These are phyloP conservation scores for Anoplophora glabripennis DNA, from an alignment of 1,140 invertebrate genomes.

Conservation along the genomic window DNA sequence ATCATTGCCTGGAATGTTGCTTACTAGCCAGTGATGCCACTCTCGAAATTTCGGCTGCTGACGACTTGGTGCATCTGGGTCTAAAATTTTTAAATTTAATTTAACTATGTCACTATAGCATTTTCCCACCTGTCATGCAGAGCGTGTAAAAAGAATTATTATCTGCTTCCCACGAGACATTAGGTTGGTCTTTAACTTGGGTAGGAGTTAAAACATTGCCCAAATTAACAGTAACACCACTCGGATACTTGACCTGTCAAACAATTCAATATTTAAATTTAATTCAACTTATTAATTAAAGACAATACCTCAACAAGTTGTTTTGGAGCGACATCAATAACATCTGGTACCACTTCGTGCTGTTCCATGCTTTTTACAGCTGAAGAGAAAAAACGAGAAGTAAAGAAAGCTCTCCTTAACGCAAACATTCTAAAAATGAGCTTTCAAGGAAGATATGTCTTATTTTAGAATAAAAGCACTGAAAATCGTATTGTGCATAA, in stretches of 20 bases:
- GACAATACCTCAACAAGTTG: conserved; percentile 35
- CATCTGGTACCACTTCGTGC: conserved; percentile 52
- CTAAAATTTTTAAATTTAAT: conserved; percentile 48
- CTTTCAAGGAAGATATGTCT: not conserved
- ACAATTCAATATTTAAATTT: conserved; percentile 1
- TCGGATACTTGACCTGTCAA: conserved; percentile 48
- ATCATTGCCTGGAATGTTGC: conserved; percentile 80
- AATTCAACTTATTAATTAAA: not conserved
- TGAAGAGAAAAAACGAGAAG: conserved; percentile 30
- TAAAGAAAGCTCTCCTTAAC: conserved; percentile 23
- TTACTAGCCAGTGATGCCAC: conserved; percentile 91
- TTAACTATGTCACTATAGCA: not conserved
- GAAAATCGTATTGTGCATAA: no score
- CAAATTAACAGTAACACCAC: conserved; percentile 58
- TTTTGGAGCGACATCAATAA: conserved; percentile 48
- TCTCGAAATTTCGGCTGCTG: conserved; percentile 73
- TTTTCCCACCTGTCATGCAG: conserved; percentile 61
- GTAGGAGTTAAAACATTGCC: conserved; percentile 78
- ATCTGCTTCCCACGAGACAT: conserved; percentile 63
- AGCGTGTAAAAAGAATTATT: conserved; percentile 69
- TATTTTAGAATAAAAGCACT: no score
- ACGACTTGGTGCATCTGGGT: conserved; percentile 87
- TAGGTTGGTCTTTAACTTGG: conserved; percentile 68
- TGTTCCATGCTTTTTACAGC: conserved; percentile 49
- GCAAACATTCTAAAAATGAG: conserved; percentile 29